Base-by-base conservation (phyloP, 2,113 vertebrate genomes). In the Mormyrus lacerda region DNA sequence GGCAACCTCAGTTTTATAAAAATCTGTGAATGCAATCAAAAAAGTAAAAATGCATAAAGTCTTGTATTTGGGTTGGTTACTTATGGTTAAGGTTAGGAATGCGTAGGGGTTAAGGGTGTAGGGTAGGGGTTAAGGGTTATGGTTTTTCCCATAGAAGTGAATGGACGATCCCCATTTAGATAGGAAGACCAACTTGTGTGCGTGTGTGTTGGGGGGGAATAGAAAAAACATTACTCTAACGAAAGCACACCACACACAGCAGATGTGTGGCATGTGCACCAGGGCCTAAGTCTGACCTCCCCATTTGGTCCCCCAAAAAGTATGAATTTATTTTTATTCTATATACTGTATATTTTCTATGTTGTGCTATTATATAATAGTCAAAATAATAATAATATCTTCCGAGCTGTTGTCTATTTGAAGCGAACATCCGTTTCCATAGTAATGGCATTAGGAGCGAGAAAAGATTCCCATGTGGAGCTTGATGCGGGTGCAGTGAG, bases 351-450 rank as follows among this genome's bases (percentile, higher is more conserved):
- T 55, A 55, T 21, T 55, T 55, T 19, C 90, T 35, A 21, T 89
- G 27, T 85, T 92, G 82, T 92, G 89, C 35, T 13, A 92, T 95
- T 95, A 94, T 93, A 93, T 94, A 96, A 95, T 92, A 92, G 92
- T 93, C 91, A 90, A 91, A 92, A 92, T 92, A 90, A 92, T 94
- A 92, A 91, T 92, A 89, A 92, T 94, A 93, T 93, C 91, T 92
- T 88, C 88, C 91, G 91, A 58, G 50, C 91, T 89, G 91, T 94
- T 90, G 50, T 93, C 93, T 92, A 92, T 91, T 89, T 90, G 89
- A 87, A 92, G 92, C 91, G 91, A 94, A 93, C 93, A 92, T 94
- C 94, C 92, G 94, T 95, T 95, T 93, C 95, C 94, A 96, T 96
- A 94, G 94, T 94, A 92, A 96, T 95, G 91, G 93, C 91, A 92